A percentile compares a stretch with the other conserved stretches of the same genome.
phyloP scores from a whole-genome alignment of 2,888 invertebrate species.

The Protophormia terraenovae region DNA sequence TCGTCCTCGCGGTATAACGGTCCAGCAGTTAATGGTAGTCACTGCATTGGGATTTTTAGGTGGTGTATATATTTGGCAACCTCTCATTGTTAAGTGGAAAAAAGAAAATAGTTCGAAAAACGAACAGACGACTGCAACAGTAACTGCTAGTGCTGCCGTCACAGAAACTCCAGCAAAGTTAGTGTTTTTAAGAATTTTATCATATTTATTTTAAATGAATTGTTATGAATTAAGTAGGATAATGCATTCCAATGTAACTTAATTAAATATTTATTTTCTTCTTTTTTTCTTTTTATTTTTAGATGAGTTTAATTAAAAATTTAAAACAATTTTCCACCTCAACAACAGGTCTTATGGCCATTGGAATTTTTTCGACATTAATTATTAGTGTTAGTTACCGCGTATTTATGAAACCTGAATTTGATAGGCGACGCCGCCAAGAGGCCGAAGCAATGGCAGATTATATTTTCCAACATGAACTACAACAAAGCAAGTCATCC shows the following conservation, averaged over 20 bases:
- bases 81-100: slow-evolving; percentile 76
- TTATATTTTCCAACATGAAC: slow-evolving; percentile 77
- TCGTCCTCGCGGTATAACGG: slow-evolving; percentile 79
- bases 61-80: slow-evolving; percentile 82
- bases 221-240: too few relatives aligned
- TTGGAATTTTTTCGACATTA: slow-evolving; percentile 75
- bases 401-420: slow-evolving; percentile 74
- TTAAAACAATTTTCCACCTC: slow-evolving; percentile 72
- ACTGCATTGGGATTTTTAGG: slow-evolving; percentile 78
- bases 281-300: slow-evolving; percentile 59
- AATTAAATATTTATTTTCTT: too few relatives aligned
- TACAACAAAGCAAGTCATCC: slow-evolving; percentile 23
- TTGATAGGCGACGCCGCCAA: slow-evolving; percentile 72
- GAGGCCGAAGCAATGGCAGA: slow-evolving; percentile 78
- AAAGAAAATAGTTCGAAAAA: slow-evolving; percentile 69
- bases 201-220: background rate
- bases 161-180: slow-evolving; percentile 40
- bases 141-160: background rate
- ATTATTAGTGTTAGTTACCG: slow-evolving; percentile 72
- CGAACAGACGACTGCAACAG: slow-evolving; percentile 5
- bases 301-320: slow-evolving; percentile 79
- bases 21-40: slow-evolving; percentile 79
- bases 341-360: slow-evolving; percentile 75
- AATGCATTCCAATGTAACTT: too few relatives aligned
- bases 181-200: slow-evolving; percentile 9